phyloP scores from a whole-genome alignment of 2,113 vertebrate species.

The Gymnocephalus cernua region DNA sequence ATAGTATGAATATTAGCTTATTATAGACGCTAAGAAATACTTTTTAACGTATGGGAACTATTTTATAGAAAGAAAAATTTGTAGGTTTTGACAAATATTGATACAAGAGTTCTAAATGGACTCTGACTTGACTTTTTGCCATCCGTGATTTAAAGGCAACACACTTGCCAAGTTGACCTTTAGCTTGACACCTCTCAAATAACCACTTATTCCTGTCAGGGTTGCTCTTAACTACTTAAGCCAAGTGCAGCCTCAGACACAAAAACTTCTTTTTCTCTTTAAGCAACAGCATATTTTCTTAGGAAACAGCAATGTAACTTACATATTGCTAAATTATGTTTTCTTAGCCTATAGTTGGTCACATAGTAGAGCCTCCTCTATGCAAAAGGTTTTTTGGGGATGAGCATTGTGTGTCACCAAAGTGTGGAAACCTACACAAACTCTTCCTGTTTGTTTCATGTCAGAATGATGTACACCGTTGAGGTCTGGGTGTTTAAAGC shows the following conservation, averaged over 20 bases:
- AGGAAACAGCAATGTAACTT: background rate
- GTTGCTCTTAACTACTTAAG: background rate
- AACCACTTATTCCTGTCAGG: background rate
- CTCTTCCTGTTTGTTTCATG: background rate
- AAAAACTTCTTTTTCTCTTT: background rate
- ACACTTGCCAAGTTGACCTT: background rate
- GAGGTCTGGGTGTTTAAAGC: background rate
- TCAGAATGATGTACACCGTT: background rate
- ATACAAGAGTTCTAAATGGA: background rate
- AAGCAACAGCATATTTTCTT: background rate
- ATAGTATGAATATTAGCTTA: background rate
- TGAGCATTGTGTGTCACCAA: too few species aligned
- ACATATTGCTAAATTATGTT: background rate
- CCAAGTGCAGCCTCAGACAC: background rate
- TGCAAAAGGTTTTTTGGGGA: too few species aligned
- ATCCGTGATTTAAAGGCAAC: background rate
- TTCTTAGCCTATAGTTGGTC: background rate
- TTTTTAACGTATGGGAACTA: background rate
- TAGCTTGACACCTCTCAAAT: background rate
- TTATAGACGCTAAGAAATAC: background rate
- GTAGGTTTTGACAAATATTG: background rate
- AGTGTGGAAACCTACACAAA: too few species aligned
- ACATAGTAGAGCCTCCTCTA: background rate
- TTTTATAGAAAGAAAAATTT: background rate
- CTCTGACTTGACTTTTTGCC: background rate